These are phyloP conservation scores for Serrognathus titanus DNA, from an alignment of 2,888 invertebrate species.

Conservation along the genomic window DNA sequence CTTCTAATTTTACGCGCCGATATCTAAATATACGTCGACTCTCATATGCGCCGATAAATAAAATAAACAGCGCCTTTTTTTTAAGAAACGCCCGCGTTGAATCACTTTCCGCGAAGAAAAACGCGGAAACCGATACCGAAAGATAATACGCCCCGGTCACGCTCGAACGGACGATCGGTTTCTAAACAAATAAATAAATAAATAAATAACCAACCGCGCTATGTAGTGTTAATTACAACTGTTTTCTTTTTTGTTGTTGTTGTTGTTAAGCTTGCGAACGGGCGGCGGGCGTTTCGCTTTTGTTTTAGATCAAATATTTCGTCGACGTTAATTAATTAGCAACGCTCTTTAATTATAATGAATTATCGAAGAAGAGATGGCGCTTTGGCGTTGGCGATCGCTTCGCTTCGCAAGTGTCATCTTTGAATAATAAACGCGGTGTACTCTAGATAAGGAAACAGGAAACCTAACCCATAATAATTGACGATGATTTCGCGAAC, in stretches of 20 bases:
- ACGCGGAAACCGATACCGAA: not conserved
- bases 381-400: no score
- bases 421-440: no score
- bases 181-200: no score
- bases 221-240: no score
- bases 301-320: no score
- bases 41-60: not conserved
- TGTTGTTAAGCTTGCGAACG: not conserved
- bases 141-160: not conserved
- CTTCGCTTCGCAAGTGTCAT: no score
- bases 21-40: not conserved
- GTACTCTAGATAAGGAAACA: no score
- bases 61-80: not conserved
- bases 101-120: not conserved
- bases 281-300: not conserved
- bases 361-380: no score
- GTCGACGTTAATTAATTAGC: no score
- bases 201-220: not conserved
- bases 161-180: not conserved
- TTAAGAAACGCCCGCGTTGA: not conserved
- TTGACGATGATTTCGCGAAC: no score
- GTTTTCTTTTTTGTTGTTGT: not conserved
- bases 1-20: not conserved
- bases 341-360: no score
- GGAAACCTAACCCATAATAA: no score